phyloP scores from a whole-genome alignment of 2,797 vertebrate species.

The Rachycentron canadum region DNA sequence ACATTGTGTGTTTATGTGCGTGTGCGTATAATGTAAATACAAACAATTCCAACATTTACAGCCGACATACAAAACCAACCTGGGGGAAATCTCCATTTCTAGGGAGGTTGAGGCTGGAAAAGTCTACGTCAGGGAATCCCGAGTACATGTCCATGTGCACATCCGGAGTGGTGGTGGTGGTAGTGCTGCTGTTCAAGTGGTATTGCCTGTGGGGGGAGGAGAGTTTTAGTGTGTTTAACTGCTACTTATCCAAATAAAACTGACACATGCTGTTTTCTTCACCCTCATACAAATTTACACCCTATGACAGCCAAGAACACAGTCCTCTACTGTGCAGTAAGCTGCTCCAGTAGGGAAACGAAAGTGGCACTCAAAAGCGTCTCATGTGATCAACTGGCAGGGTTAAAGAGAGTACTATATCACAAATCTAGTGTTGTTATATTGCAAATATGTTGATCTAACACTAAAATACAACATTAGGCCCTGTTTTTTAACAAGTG shows the following conservation, averaged over 20 bases:
- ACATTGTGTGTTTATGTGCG: background rate
- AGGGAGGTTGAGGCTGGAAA: slow-evolving; percentile 76
- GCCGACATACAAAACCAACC: slow-evolving; percentile 78
- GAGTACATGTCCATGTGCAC: slow-evolving; percentile 83
- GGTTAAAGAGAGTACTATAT: background rate
- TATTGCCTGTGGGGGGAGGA: slow-evolving; percentile 79
- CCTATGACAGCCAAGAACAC: background rate
- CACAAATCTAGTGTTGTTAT: background rate
- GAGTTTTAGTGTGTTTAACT: slow-evolving; percentile 23
- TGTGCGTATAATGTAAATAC: background rate
- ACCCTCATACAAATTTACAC: slow-evolving; percentile 3
- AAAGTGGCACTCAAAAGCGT: background rate
- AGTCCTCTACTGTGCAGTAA: background rate
- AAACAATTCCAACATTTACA: background rate
- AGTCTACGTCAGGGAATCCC: slow-evolving; percentile 85
- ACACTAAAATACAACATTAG: background rate
- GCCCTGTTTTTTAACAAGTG: background rate
- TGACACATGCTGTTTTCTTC: slow-evolving; percentile 5
- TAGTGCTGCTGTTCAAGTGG: slow-evolving; percentile 80
- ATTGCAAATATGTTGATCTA: background rate
- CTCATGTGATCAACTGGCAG: background rate
- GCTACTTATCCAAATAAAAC: background rate
- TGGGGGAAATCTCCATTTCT: slow-evolving; percentile 89
- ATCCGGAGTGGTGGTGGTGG: slow-evolving; percentile 76
- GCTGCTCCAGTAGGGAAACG: background rate